Conservation (phyloP, 2,888 invertebrate species). For the Schizaphis graminum region DNA sequence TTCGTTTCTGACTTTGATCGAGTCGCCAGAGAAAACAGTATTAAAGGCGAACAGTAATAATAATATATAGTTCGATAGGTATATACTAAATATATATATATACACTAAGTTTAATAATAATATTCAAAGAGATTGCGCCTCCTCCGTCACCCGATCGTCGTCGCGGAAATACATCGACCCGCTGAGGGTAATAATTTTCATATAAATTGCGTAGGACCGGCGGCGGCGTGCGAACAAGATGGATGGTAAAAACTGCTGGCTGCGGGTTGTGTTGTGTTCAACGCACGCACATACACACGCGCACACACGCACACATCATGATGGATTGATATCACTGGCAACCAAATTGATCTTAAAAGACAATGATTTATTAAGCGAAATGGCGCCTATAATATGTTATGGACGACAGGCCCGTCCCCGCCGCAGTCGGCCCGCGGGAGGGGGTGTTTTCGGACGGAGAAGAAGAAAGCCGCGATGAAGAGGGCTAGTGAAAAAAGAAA, state of each 20-base stretch:
- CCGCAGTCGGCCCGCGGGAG: neutral
- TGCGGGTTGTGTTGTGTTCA: conserved; percentile 28
- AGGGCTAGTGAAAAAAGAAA: neutral
- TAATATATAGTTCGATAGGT: neutral
- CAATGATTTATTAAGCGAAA: conserved; percentile 65
- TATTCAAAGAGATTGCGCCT: neutral
- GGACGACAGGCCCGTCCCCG: conserved; percentile 37
- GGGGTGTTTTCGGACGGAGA: conserved; percentile 4
- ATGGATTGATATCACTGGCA: conserved; percentile 64
- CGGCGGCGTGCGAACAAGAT: conserved; percentile 55
- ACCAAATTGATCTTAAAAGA: conserved; percentile 64
- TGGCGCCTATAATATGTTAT: conserved; percentile 64
- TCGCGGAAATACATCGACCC: neutral
- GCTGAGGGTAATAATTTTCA: conserved; percentile 54
- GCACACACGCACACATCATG: neutral
- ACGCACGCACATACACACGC: neutral
- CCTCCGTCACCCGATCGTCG: neutral
- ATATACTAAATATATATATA: neutral
- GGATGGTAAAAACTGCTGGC: conserved; percentile 55
- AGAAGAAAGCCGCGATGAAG: conserved; percentile 13
- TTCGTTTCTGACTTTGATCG: conserved; percentile 49
- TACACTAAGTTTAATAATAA: neutral
- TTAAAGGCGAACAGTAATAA: neutral
- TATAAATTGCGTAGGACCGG: conserved; percentile 48
- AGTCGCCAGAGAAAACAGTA: conserved; percentile 12